These are phyloP conservation scores for Lophius piscatorius DNA, from an alignment of 2,113 vertebrate genomes.

Conservation along the genomic window DNA sequence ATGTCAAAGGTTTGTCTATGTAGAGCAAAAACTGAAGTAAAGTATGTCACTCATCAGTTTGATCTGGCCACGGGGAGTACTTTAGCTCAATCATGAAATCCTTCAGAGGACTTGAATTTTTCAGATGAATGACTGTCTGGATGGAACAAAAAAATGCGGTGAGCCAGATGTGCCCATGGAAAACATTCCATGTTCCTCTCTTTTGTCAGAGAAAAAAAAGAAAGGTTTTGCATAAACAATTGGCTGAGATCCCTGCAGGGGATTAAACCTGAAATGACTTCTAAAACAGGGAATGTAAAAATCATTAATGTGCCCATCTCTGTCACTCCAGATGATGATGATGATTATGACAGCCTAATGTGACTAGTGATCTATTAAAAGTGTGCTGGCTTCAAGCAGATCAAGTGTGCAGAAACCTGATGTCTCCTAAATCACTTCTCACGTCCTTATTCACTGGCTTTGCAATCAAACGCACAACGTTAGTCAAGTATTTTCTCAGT, in stretches of 20 bases:
- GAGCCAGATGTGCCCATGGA: constrained; percentile 63
- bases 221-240: neutral
- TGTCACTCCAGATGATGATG: no score
- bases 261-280: no score
- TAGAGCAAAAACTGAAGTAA: constrained; percentile 3
- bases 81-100: constrained; percentile 31
- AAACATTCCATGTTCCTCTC: constrained; percentile 33
- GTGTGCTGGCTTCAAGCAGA: neutral
- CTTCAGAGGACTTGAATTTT: constrained; percentile 55
- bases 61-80: constrained; percentile 18
- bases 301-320: no score
- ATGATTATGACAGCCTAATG: constrained; percentile 28
- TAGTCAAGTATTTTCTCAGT: no score
- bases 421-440: constrained; percentile 1
- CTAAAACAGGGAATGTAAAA: no score
- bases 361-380: constrained; percentile 20
- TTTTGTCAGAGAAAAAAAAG: neutral
- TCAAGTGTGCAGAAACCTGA: neutral
- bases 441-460: constrained; percentile 1
- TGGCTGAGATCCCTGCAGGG: no score
- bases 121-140: constrained; percentile 52
- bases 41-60: constrained; percentile 20
- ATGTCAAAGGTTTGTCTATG: constrained; percentile 19
- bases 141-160: constrained; percentile 15
- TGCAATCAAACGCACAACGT: neutral